Base-by-base conservation (phyloP, 2,113 vertebrate species). In the Colistium nudipinnis region DNA sequence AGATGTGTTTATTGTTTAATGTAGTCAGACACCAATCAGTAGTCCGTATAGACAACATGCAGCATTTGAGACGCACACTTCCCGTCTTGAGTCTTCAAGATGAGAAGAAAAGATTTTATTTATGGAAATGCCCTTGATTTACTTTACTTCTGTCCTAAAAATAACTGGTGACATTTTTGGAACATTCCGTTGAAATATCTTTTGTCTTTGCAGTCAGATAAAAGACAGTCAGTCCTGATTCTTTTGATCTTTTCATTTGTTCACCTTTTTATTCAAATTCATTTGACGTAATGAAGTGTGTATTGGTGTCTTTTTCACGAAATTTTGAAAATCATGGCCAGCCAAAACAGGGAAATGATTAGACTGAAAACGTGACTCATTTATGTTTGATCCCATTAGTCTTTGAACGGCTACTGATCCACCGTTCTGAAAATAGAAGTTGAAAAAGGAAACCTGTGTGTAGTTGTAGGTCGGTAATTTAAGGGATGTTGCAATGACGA, bases 61-160 rank as follows among this genome's bases (percentile, higher is more conserved):
- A 24, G 13, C 17, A 48, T 76, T 64, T 53, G 24, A 57, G 10
- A 57, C 12, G 55, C n/a, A 51, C 45, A 31, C 22, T 41, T 65
- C 12, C 53, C 27, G 33, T 20, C 35, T n/a, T 36, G 43, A 61
- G 19, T n/a, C 19, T 35, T 12, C 49, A 60, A 73, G 19, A 45
- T 51, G 6, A 30, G 20, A 59, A 51, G 33, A 70, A 63, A 43
- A 43, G 1, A 12, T 69, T 70, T 54, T 83, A 80, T 83, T 87
- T 76, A 76, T 76, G 74, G 82, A 62, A 39, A 59, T 66, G 48
- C 36, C 47, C 20, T 56, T 55, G 54, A 73, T 74, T 79, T 78
- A 62, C 30, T 76, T 62, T 47, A 45, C 51, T 68, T 70, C 61
- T 25, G 9, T 66, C 25, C 74, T 76, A 83, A 87, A 86, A 84